phyloP scores from a whole-genome alignment of 1,140 invertebrate species.

The Zophobas atratus region DNA sequence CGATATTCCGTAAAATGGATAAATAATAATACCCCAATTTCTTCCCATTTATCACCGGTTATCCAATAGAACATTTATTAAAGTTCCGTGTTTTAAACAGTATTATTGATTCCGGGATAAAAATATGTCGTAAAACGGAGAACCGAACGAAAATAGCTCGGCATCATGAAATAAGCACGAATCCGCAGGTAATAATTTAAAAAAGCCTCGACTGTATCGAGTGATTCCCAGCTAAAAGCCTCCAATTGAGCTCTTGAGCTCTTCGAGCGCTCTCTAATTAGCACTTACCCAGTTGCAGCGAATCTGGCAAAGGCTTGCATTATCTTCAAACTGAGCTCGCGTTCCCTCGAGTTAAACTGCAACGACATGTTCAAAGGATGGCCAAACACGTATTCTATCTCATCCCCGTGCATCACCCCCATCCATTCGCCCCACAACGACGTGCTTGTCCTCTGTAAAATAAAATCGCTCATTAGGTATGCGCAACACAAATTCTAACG shows the following conservation, averaged over 20 bases:
- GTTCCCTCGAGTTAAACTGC: conserved; percentile 85
- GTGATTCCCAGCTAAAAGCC: conserved; percentile 4
- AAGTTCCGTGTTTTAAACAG: conserved; percentile 8
- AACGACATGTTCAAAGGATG: conserved; percentile 89
- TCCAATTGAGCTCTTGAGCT: not conserved
- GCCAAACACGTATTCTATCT: conserved; percentile 97
- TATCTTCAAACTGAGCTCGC: conserved; percentile 87
- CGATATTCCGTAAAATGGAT: not conserved
- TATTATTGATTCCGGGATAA: conserved; percentile 2
- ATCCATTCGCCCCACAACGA: conserved; percentile 97
- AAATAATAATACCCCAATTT: not conserved
- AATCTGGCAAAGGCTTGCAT: conserved; percentile 91
- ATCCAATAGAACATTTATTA: not conserved
- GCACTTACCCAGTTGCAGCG: conserved; percentile 86
- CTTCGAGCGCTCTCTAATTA: conserved; percentile 13
- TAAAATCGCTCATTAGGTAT: conserved; percentile 46
- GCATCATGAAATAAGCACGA: conserved; percentile 1
- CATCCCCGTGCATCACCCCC: conserved; percentile 97
- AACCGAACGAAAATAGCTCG: not conserved
- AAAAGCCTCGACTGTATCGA: conserved; percentile 2
- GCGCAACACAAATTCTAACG: conserved; percentile 39
- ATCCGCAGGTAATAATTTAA: conserved; percentile 8
- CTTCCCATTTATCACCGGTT: not conserved
- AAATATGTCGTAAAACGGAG: conserved; percentile 11
- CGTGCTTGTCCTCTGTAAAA: conserved; percentile 87